Conservation (phyloP, 2,888 invertebrate genomes). For the Amphimallon solstitiale region DNA sequence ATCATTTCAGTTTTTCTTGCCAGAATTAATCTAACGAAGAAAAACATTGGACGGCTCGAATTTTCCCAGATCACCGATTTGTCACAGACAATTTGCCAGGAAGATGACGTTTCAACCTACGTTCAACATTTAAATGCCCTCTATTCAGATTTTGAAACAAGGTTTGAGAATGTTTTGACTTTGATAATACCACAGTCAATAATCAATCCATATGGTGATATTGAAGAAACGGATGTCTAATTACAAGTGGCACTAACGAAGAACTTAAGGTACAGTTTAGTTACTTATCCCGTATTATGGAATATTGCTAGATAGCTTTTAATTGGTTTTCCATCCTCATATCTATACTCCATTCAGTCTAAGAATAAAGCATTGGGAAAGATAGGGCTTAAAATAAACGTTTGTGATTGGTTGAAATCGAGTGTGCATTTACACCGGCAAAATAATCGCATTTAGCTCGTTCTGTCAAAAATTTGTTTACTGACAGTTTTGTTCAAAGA, state of each 20-base stretch:
- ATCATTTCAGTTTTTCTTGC: not conserved
- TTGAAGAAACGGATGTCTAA: slow-evolving; percentile 46
- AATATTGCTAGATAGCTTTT: not conserved
- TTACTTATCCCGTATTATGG: not conserved
- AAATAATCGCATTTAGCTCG: too few relatives aligned
- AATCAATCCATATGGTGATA: too few relatives aligned
- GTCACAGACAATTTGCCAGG: slow-evolving; percentile 44
- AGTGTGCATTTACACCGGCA: too few relatives aligned
- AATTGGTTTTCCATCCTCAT: not conserved
- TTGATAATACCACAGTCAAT: slow-evolving; percentile 47
- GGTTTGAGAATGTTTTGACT: slow-evolving; percentile 49
- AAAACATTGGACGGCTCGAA: slow-evolving; percentile 50
- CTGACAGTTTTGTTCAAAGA: too few relatives aligned
- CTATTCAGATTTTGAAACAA: too few relatives aligned
- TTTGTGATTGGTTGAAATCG: too few relatives aligned
- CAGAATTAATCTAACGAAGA: slow-evolving; percentile 43
- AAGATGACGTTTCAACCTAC: too few relatives aligned
- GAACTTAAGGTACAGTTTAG: not conserved
- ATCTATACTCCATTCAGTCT: too few relatives aligned
- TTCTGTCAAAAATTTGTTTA: too few relatives aligned
- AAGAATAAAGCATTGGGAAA: too few relatives aligned
- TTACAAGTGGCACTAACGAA: slow-evolving; percentile 42
- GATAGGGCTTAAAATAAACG: too few relatives aligned
- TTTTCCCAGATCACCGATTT: slow-evolving; percentile 50
- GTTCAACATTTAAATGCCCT: too few relatives aligned